A percentile compares a stretch with the other conserved stretches of the same genome.
These are phyloP conservation scores for Pteropus rufus DNA, from an alignment of 2,797 vertebrate species.

Conservation along the genomic window DNA sequence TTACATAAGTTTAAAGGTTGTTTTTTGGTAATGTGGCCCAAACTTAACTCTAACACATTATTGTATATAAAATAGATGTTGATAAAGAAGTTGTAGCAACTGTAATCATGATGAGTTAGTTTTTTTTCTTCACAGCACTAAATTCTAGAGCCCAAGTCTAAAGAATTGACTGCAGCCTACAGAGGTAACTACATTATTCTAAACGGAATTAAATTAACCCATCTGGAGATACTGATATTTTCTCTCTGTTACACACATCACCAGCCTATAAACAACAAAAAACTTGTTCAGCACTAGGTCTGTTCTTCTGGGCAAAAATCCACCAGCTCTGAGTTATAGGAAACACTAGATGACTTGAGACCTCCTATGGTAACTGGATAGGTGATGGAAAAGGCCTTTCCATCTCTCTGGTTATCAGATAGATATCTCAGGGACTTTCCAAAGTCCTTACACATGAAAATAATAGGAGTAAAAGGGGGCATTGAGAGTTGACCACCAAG, in stretches of 20 bases:
- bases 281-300: not conserved
- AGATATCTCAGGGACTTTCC: not conserved
- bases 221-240: not conserved
- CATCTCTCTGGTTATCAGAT: not conserved
- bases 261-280: not conserved
- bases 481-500: not conserved
- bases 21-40: not conserved
- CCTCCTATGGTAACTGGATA: not conserved
- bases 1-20: not conserved
- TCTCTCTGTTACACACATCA: not conserved
- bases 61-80: not conserved
- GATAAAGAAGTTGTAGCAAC: not conserved
- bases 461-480: not conserved
- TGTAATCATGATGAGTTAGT: not conserved
- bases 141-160: not conserved
- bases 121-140: not conserved
- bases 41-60: not conserved
- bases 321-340: not conserved
- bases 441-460: not conserved
- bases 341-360: not conserved
- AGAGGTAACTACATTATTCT: slow-evolving; percentile 18
- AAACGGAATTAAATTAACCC: slow-evolving; percentile 9
- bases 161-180: not conserved
- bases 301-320: not conserved
- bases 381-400: not conserved